Evolutionary conservation across 2,797 vertebrate genomes (phyloP).

Genomic region (Gouania willdenowi): DNA sequence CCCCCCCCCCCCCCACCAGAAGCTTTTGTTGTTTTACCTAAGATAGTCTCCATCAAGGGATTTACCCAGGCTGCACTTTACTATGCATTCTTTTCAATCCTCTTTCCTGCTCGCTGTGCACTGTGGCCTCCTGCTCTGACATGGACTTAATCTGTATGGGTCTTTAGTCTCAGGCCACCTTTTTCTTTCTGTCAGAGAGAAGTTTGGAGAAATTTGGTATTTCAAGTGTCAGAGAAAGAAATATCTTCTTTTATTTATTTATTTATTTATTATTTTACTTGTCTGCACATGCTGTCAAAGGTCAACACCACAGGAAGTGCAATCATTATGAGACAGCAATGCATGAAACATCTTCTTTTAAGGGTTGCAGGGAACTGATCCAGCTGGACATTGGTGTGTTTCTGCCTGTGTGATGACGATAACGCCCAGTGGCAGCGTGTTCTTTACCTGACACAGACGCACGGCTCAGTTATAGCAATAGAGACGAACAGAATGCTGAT

Average conservation of each 20-base stretch:
- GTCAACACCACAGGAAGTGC: too few relatives aligned
- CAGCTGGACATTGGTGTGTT: background rate
- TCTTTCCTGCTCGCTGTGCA: conserved; percentile 40
- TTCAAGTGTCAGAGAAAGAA: conserved; percentile 30
- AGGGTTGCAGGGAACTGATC: conserved; percentile 37
- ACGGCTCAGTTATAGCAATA: too few relatives aligned
- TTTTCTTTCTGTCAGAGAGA: background rate
- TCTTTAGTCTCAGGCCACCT: conserved; percentile 26
- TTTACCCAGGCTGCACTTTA: conserved; percentile 54
- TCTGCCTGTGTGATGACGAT: conserved; percentile 13
- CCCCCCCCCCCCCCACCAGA: conserved; percentile 45
- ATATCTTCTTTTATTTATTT: conserved; percentile 27
- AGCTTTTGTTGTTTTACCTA: conserved; percentile 61
- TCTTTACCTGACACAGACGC: conserved; percentile 42
- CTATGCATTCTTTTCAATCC: conserved; percentile 56
- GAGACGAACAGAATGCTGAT: too few relatives aligned
- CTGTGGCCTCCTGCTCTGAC: conserved; percentile 43
- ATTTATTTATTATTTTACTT: too few relatives aligned
- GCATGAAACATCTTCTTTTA: too few relatives aligned
- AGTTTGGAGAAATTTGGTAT: conserved; percentile 11
- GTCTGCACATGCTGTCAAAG: too few relatives aligned
- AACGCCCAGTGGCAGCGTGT: conserved; percentile 28
- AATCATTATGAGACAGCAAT: too few relatives aligned
- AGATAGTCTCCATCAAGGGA: conserved; percentile 57
- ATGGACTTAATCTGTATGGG: conserved; percentile 48